Evolutionary conservation across 2,888 invertebrate genomes (phyloP).

Genomic region (Spisula subtruncata): DNA sequence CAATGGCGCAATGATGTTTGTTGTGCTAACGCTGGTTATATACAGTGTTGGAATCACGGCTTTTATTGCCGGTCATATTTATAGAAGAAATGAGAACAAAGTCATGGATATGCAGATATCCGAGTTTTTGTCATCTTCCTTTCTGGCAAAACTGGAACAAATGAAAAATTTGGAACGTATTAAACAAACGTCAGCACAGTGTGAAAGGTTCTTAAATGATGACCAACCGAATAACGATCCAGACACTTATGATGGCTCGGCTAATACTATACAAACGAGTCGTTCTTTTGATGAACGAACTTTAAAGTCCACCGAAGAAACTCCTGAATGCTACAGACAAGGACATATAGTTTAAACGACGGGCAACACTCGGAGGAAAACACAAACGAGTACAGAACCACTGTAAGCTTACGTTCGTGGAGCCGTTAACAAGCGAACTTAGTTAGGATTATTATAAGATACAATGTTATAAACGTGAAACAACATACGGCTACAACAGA

Average conservation of each 20-base stretch:
- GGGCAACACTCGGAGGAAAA: not conserved
- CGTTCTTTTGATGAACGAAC: not conserved
- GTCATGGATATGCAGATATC: conserved; percentile 63
- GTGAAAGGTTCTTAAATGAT: not conserved
- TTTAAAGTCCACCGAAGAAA: not conserved
- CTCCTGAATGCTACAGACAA: not conserved
- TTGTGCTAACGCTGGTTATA: conserved; percentile 67
- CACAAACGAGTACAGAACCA: not conserved
- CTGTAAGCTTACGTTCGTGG: too few relatives aligned
- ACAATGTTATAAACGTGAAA: too few relatives aligned
- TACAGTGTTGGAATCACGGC: conserved; percentile 73
- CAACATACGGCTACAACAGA: too few relatives aligned
- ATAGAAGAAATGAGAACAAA: conserved; percentile 50
- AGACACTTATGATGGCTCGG: not conserved
- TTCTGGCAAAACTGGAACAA: conserved; percentile 28
- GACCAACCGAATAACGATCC: not conserved
- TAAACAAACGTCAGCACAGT: conserved; percentile 16
- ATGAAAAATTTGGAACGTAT: conserved; percentile 37
- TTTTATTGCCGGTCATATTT: conserved; percentile 74
- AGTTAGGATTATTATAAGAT: too few relatives aligned
- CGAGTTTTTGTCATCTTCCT: conserved; percentile 36
- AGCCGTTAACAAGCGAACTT: not conserved
- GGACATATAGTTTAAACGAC: not conserved
- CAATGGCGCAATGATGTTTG: conserved; percentile 68
- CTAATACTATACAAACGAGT: not conserved